Evolutionary conservation across 2,113 vertebrate species (phyloP).

Genomic region (Electrona antarctica): DNA sequence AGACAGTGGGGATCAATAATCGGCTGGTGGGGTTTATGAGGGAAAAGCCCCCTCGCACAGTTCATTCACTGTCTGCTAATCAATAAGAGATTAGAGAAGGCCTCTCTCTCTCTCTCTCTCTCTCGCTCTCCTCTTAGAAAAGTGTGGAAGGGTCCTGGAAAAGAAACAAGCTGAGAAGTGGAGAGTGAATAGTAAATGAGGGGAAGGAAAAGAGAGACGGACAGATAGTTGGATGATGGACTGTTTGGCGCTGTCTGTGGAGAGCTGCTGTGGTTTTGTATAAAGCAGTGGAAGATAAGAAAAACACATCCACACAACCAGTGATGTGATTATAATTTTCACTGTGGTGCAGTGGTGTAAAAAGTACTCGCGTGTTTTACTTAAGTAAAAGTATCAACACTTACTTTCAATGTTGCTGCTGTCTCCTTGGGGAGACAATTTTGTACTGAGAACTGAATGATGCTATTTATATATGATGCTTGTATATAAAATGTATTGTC

Average conservation of each 20-base stretch:
- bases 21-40: conserved; percentile 25
- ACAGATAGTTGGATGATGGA: background rate
- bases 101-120: conserved; percentile 17
- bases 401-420: too few species aligned
- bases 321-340: too few species aligned
- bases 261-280: background rate
- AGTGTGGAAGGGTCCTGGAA: conserved; percentile 25
- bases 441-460: too few species aligned
- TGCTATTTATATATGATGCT: too few species aligned
- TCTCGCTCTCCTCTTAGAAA: conserved; percentile 16
- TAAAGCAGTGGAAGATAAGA: too few species aligned
- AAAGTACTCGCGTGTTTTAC: too few species aligned
- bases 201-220: background rate
- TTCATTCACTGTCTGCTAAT: conserved; percentile 62
- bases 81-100: conserved; percentile 61
- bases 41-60: conserved; percentile 8
- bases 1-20: conserved; percentile 60
- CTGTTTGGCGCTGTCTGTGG: background rate
- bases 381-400: too few species aligned
- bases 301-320: too few species aligned
- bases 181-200: conserved; percentile 3
- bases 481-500: too few species aligned
- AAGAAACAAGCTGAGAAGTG: background rate
- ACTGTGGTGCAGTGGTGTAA: too few species aligned
- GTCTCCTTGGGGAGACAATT: too few species aligned